Evolutionary conservation across 2,113 vertebrate species (phyloP), one percentile per base, ranked within the genome.

Genomic region (Notarius quadriscutis): DNA sequence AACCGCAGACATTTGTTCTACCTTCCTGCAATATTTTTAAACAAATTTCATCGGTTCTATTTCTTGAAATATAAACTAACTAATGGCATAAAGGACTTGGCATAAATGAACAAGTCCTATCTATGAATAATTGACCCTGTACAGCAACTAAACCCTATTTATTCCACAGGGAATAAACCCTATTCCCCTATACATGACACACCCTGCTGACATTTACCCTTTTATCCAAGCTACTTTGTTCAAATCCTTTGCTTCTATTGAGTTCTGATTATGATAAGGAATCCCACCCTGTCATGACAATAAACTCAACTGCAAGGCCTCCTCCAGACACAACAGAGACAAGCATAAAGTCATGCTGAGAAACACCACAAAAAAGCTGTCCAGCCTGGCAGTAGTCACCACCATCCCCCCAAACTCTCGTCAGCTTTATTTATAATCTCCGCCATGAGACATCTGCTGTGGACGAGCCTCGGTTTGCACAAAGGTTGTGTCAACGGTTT

Each of bases 371-470:
- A 84, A 83, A 84, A 88, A 90, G 87, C 78, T 83, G 72, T 79
- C 60, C 69, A 82, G 80, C 93, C 91, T 94, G 85, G 89, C 93
- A 92, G 90, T 84, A 90, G 87, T 92, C 91, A 89, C 89, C 90
- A 91, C 92, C 85, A 91, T 51, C 86, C 90, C 90, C 91, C 90
- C 88, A 90, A 90, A 91, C 87, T 93, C 93, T 92, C 90, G 82
- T 93, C 91, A 91, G 91, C 92, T 95, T 94, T 95, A 95, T 95
- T 95, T 95, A 95, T 94, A 92, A 94, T 93, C 89, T 87, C 88
- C 91, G 93, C 94, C 94, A 94, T 86, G 53, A 94, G 94, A 95
- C 95, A 95, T 95, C 94, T 95, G 95, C 94, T 95, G 93, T 92
- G 92, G 93, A 92, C 91, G 85, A 87, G 92, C 71, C 91, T 93